phyloP scores from a whole-genome alignment of 1,140 invertebrate genomes.

The Pentalonia nigronervosa region DNA sequence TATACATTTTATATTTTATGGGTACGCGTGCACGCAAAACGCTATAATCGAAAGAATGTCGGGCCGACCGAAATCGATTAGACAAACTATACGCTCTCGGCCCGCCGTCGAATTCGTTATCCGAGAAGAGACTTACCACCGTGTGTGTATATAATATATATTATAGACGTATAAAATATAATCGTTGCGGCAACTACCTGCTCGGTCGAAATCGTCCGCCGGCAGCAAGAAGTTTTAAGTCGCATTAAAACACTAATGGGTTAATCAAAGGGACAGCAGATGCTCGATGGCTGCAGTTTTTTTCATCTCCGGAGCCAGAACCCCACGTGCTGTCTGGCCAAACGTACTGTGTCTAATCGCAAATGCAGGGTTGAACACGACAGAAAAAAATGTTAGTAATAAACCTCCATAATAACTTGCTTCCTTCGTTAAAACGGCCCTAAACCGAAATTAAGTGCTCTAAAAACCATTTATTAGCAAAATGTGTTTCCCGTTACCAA shows the following conservation, averaged over 20 bases:
- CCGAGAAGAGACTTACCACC: too few species aligned
- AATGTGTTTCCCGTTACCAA: constrained; percentile 13
- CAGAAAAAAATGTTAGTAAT: not conserved
- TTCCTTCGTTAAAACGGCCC: not conserved
- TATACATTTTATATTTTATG: not conserved
- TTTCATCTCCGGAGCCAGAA: constrained; percentile 10
- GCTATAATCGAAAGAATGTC: not conserved
- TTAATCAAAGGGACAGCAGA: constrained; percentile 54
- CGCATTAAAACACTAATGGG: constrained; percentile 48
- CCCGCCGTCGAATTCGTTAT: not conserved
- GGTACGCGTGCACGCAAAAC: not conserved
- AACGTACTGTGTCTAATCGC: constrained; percentile 15
- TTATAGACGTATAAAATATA: not conserved
- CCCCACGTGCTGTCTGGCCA: constrained; percentile 18
- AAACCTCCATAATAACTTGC: not conserved
- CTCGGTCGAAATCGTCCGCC: not conserved
- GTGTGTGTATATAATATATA: too few species aligned
- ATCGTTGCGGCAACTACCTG: constrained; percentile 4
- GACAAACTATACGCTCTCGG: not conserved
- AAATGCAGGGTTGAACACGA: not conserved
- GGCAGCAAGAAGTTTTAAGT: constrained; percentile 31
- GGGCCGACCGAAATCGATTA: not conserved
- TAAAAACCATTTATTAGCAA: constrained; percentile 23
- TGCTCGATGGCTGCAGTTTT: constrained; percentile 13
- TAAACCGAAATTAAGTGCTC: constrained; percentile 38